Base-by-base conservation (phyloP, 2,113 vertebrate species). In the Cygnus atratus region DNA sequence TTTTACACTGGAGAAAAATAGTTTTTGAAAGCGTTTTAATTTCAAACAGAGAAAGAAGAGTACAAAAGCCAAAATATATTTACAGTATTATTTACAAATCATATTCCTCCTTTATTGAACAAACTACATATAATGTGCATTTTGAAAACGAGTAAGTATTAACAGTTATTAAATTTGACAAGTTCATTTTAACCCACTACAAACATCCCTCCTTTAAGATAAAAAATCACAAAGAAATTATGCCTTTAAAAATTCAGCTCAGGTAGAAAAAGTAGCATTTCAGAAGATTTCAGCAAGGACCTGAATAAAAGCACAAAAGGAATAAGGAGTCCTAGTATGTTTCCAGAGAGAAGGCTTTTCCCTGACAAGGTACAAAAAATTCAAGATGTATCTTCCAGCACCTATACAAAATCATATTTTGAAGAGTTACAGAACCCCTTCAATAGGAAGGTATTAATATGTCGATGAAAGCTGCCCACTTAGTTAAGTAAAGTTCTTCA, bases 11-110 rank as follows among this genome's bases (percentile, higher is more conserved):
- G 19, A 13, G 31, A 4, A 25, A 17, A 57, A 67, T 74, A 75
- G 62, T 3, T 17, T 52, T 84, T 44, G 54, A 84, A 78, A 79
- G 10, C 39, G 72, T 65, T 91, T 95, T 48, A 48, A 80, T 85
- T 83, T 37, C 59, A 79, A 75, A 59, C 3, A 43, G 50, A 81
- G 15, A 44, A 65, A 86, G 13, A 55, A 78, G 19, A 61, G 57
- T 41, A 84, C 3, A 77, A 91, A 91, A 58, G 6, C 0, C 1
- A 54, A 39, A 76, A 89, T 4, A 8, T 58, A 80, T 44, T 62
- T 76, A 76, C 81, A 77, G 43, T 52, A 48, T 16, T 93, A 95
- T 95, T 92, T 96, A 96, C 88, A 95, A 35, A 46, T 15, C 59
- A 88, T 50, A 92, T 70, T 94, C 7, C 3, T 3, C 11, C 12